phyloP scores from a whole-genome alignment of 2,888 invertebrate species.

The Eucriotettix oculatus region DNA sequence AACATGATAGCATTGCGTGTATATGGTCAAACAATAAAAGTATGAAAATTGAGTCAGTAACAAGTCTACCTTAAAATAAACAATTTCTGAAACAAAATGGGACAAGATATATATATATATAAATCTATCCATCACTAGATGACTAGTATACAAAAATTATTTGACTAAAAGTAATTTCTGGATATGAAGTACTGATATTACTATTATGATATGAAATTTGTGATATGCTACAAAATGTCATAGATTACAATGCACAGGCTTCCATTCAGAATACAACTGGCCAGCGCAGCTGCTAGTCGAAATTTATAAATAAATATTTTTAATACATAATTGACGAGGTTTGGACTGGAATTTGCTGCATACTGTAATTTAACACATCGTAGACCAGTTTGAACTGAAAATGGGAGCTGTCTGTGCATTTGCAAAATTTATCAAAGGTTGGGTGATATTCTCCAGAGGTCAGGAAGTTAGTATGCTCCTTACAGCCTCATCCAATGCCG shows the following conservation, averaged over 20 bases:
- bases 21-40: too few relatives aligned
- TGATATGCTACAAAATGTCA: not conserved
- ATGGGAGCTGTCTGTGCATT: not conserved
- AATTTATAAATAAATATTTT: not conserved
- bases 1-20: too few relatives aligned
- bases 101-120: too few relatives aligned
- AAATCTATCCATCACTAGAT: too few relatives aligned
- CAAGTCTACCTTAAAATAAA: too few relatives aligned
- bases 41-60: too few relatives aligned
- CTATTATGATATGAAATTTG: too few relatives aligned
- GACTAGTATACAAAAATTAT: too few relatives aligned
- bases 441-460: constrained; percentile 16
- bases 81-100: too few relatives aligned
- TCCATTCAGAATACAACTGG: not conserved
- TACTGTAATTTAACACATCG: constrained; percentile 1
- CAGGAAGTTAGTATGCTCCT: constrained; percentile 35
- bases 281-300: not conserved
- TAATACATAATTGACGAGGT: not conserved
- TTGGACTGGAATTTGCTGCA: not conserved
- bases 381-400: constrained; percentile 4
- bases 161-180: too few relatives aligned
- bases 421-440: constrained; percentile 1
- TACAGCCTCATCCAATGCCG: constrained; percentile 32
- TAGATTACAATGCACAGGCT: not conserved
- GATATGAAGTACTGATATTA: too few relatives aligned